Evolutionary conservation across 2,113 vertebrate genomes (phyloP), one percentile per base, ranked within the genome.

Genomic region (Callospermophilus lateralis): DNA sequence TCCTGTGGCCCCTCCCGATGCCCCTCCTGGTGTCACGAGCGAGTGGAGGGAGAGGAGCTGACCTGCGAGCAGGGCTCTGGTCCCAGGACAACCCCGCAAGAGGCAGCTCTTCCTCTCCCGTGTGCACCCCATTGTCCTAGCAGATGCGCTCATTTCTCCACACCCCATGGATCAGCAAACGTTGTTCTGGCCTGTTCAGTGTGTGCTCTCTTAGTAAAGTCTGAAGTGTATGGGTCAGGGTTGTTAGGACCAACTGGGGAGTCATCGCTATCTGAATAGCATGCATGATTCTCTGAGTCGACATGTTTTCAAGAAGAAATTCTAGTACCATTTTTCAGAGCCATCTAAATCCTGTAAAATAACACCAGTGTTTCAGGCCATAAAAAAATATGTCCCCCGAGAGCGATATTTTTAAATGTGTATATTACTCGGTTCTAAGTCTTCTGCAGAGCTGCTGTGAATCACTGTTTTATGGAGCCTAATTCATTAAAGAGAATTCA

Each of bases 351-450:
- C 26, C 6, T 67, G 9, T 26, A 76, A 91, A 70, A 32, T 67
- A 79, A 51, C 67, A 61, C 8, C 1, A 48, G 0, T 93, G 17
- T 86, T 92, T 87, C 39, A 88, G 19, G 26, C 17, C 53, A 5
- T 76, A 61, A 88, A 95, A 42, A 89, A 95, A 58, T 48, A 61
- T 48, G 80, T 79, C n/a, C 16, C 48, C 11, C 8, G 15, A 67
- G 39, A 95, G 45, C 65, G 48, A 77, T 94, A 61, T 94, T 70
- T 84, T 72, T 5, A 72, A 76, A 94, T 17, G 51, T n/a, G 32
- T 72, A 15, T 65, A 12, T 65, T 78, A 81, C 45, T 76, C 34
- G 37, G 19, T 84, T 73, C 22, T 17, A 93, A 72, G 53, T 58
- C 73, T 85, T 90, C 28, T 79, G 0, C 16, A 84, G 90, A 87